phyloP scores from a whole-genome alignment of 2,113 vertebrate genomes.

The Dasyurus viverrinus region DNA sequence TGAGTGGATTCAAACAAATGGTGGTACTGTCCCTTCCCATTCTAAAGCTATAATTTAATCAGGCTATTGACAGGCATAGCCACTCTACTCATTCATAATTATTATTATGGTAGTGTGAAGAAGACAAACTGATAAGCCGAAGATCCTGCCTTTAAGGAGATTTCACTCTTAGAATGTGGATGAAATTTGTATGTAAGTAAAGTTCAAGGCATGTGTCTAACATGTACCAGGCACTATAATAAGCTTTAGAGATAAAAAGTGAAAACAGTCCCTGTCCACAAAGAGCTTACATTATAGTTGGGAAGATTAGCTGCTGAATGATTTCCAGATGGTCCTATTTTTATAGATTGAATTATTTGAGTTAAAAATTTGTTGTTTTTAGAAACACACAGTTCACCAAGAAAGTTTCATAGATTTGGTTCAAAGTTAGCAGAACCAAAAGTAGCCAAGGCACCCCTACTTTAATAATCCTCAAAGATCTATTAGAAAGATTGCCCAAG shows the following conservation, averaged over 20 bases:
- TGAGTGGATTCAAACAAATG: background rate
- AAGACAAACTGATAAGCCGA: no score
- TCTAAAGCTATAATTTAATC: background rate
- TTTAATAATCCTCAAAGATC: background rate
- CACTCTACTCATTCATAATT: no score
- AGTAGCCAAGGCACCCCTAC: background rate
- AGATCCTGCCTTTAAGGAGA: no score
- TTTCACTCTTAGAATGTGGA: no score
- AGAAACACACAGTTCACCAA: background rate
- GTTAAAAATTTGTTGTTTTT: background rate
- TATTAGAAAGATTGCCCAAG: background rate
- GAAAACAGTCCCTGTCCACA: background rate
- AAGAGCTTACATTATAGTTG: background rate
- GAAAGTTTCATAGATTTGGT: background rate
- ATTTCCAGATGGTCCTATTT: background rate
- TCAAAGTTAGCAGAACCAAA: background rate
- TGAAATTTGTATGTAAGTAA: no score
- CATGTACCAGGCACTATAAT: background rate
- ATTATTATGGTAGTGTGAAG: no score
- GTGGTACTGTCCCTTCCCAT: background rate
- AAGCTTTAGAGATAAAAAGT: background rate
- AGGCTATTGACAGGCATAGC: background rate
- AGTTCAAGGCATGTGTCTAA: background rate
- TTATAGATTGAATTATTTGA: background rate
- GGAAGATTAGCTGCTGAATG: background rate